Percentiles rank a stretch among this genome's conserved stretches.
phyloP scores from a whole-genome alignment of 1,140 invertebrate species.

The Drosophila pectinifera region DNA sequence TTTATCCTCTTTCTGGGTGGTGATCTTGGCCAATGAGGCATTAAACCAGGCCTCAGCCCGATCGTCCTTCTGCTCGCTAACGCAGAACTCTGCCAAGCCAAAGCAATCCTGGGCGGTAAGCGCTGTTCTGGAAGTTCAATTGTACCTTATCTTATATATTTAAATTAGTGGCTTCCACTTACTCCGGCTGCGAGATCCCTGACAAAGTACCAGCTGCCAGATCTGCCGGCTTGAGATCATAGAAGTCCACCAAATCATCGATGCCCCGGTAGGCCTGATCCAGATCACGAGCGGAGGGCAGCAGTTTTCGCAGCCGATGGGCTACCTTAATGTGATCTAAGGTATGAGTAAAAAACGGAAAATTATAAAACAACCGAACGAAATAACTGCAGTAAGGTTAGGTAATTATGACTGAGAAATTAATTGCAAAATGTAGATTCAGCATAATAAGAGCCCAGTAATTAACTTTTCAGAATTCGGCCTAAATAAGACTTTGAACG shows the following conservation, averaged over 20 bases:
- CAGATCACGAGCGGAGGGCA: conserved; percentile 36
- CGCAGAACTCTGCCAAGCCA: conserved; percentile 24
- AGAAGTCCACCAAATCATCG: conserved; percentile 13
- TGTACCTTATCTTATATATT: too few relatives aligned
- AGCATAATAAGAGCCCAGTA: neutral
- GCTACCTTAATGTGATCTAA: conserved; percentile 24
- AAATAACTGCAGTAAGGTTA: neutral
- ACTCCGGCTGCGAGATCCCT: conserved; percentile 9
- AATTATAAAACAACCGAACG: neutral
- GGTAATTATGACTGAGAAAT: neutral
- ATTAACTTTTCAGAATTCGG: neutral
- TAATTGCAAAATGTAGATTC: neutral
- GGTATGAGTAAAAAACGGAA: neutral
- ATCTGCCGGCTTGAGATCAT: conserved; percentile 20
- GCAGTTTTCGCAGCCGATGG: neutral
- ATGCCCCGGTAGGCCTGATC: conserved; percentile 26
- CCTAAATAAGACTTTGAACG: neutral
- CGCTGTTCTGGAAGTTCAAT: conserved; percentile 7
- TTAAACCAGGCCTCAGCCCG: conserved; percentile 34
- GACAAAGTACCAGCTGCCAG: conserved; percentile 27
- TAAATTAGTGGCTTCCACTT: neutral
- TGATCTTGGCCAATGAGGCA: conserved; percentile 7
- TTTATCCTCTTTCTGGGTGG: neutral
- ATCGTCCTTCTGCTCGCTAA: neutral
- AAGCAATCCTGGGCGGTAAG: conserved; percentile 30